A percentile compares a stretch with the other conserved stretches of the same genome.
These are phyloP conservation scores for Arbacia lixula DNA, from an alignment of 53 echinoderm and acorn worm genomes.

Conservation along the genomic window DNA sequence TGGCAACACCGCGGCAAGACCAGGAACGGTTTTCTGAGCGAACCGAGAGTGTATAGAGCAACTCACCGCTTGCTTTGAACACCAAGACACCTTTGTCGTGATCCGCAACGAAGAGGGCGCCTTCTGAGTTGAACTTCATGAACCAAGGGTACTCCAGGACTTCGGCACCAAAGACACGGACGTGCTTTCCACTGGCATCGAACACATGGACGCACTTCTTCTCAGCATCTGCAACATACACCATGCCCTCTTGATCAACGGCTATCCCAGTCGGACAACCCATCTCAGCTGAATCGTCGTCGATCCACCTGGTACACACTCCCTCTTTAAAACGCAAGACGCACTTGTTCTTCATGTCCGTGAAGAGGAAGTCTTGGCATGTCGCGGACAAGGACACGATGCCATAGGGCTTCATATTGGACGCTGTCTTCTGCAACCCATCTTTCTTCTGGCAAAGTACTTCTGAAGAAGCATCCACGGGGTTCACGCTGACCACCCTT, in stretches of 20 bases:
- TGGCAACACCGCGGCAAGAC: conserved; percentile 15
- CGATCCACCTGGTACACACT: neutral
- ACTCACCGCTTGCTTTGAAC: neutral
- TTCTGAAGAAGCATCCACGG: neutral
- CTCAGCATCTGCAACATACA: conserved; percentile 17
- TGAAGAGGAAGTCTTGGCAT: conserved; percentile 35
- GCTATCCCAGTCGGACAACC: conserved; percentile 29
- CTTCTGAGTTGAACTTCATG: conserved; percentile 25
- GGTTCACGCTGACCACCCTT: conserved; percentile 16
- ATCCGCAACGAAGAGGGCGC: conserved; percentile 8
- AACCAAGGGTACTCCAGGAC: conserved; percentile 22
- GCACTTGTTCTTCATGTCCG: conserved; percentile 3
- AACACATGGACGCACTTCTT: conserved; percentile 3
- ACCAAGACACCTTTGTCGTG: neutral
- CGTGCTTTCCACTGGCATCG: neutral
- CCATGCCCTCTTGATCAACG: neutral
- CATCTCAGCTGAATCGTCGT: neutral
- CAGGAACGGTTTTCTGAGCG: conserved; percentile 4
- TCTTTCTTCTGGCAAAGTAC: conserved; percentile 24
- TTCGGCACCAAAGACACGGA: conserved; percentile 3
- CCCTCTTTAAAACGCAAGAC: neutral
- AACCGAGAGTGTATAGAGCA: neutral
- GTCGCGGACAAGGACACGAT: conserved; percentile 30
- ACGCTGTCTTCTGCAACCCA: neutral
- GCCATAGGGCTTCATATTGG: conserved; percentile 19